Percentiles rank a stretch among this genome's conserved stretches.
These are phyloP conservation scores for Palythoa caribaeorum DNA, from an alignment of 92 coral and sea anemone species.

Conservation along the genomic window DNA sequence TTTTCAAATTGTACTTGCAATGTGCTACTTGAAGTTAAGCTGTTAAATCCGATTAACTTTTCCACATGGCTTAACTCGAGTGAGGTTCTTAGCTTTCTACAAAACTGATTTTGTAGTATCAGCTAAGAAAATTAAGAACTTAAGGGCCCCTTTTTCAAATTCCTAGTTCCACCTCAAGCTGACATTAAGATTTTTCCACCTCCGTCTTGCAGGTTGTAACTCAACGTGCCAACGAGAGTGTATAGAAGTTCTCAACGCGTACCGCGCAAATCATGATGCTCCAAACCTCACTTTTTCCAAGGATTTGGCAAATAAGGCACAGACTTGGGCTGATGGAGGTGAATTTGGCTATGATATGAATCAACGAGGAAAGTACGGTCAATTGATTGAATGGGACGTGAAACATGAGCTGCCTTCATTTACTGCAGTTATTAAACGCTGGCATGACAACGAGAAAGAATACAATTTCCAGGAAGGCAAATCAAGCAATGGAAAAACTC, in stretches of 20 bases:
- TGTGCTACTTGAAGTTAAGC: slow-evolving; percentile 2
- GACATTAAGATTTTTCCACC: not conserved
- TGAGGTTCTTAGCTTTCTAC: not conserved
- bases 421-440: slow-evolving; percentile 79
- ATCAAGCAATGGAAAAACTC: slow-evolving; percentile 79
- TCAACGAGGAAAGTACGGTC: slow-evolving; percentile 83
- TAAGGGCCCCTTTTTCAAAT: not conserved
- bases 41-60: not conserved
- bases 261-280: slow-evolving; percentile 83
- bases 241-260: slow-evolving; percentile 78
- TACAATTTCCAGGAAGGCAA: slow-evolving; percentile 73
- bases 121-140: not conserved
- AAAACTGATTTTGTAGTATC: not conserved
- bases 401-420: slow-evolving; percentile 77
- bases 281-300: slow-evolving; percentile 73
- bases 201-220: slow-evolving; percentile 66
- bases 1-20: not conserved
- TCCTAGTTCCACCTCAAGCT: too few species aligned
- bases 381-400: slow-evolving; percentile 92
- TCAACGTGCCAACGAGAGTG: slow-evolving; percentile 78
- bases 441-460: slow-evolving; percentile 88
- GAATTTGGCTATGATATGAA: slow-evolving; percentile 90
- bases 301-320: slow-evolving; percentile 78
- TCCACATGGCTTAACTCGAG: not conserved
- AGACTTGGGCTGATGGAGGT: slow-evolving; percentile 88